A percentile compares a stretch with the other conserved stretches of the same genome.
phyloP scores from a whole-genome alignment of 2,797 vertebrate genomes.

The Chelidonichthys spinosus region DNA sequence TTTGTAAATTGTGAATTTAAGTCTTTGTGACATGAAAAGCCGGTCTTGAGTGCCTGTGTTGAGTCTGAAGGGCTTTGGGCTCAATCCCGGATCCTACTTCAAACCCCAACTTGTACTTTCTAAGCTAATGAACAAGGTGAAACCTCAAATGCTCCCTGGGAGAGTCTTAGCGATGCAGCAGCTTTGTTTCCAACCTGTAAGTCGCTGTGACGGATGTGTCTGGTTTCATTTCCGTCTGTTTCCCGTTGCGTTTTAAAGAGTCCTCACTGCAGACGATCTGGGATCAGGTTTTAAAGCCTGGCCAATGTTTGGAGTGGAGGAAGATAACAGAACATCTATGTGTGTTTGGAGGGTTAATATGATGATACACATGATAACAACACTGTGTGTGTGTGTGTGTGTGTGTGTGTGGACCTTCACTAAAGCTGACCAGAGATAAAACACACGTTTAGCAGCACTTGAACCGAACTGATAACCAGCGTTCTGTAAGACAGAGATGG shows the following conservation, averaged over 20 bases:
- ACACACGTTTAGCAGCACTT: no score
- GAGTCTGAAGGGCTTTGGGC: background rate
- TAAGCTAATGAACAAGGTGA: slow-evolving; percentile 24
- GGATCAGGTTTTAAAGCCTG: slow-evolving; percentile 12
- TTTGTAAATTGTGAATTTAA: background rate
- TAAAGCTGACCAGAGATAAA: no score
- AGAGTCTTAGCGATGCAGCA: background rate
- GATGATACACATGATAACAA: no score
- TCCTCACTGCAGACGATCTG: background rate
- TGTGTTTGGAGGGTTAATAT: no score
- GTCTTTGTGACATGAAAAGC: background rate
- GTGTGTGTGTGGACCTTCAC: background rate
- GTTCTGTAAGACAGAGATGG: no score
- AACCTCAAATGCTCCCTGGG: background rate
- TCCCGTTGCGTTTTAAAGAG: background rate
- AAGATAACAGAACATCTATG: slow-evolving; percentile 39
- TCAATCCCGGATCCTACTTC: background rate
- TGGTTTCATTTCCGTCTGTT: slow-evolving; percentile 28
- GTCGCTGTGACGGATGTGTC: background rate
- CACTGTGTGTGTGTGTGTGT: slow-evolving; percentile 2
- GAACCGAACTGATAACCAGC: no score
- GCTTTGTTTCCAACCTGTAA: slow-evolving; percentile 4
- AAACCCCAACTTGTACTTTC: slow-evolving; percentile 8
- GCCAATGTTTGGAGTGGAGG: background rate
- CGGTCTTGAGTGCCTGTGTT: background rate